Base-by-base conservation (phyloP, 2,888 invertebrate species). In the Osedax frankpressi region DNA sequence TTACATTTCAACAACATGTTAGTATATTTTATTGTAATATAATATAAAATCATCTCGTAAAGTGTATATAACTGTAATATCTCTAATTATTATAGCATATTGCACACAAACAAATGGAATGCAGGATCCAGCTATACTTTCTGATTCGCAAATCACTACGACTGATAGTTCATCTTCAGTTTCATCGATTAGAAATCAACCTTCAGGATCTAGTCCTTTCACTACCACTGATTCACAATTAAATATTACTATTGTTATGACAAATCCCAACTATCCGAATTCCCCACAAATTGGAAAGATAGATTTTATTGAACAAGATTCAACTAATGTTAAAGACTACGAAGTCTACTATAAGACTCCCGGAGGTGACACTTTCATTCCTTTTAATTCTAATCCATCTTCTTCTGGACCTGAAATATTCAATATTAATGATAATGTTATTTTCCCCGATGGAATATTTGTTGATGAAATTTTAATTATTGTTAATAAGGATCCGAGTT, bases 171-270 rank as follows among this genome's bases (percentile, higher is more conserved):
- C 44, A 44, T 44, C 44, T 6, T 19, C 6, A 44, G 44, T 44
- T 6, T 44, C 44, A 44, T 44, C 44, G 19, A 11, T 44, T 11
- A 6, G 44, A 44, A 44, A 6, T 11, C 44, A 11, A 19, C 11
- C 44, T 11, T 44, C 44, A 11, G 44, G 19, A 44, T 19, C 44
- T 11, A 44, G 6, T 44, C 44, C 44, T 11, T 44, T 44, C 19
- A 44, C 11, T 19, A 44, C 44, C 6, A 44, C 44, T 11, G 11
- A 44, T 44, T 11, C 44, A 11, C 44, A 44, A 44, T 29, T 69
- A 69, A 69, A 69, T 69, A 29, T 69, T 29, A 69, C 69, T 19
- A 69, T 69, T 29, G 30, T 28, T 25, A 28, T 69, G 69, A 69
- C 69, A 28, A 69, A 69, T n/a, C 28, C n/a, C 28, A 29, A 28